Conservation (phyloP, 2,888 invertebrate species). For the Drosophila subquinaria region DNA sequence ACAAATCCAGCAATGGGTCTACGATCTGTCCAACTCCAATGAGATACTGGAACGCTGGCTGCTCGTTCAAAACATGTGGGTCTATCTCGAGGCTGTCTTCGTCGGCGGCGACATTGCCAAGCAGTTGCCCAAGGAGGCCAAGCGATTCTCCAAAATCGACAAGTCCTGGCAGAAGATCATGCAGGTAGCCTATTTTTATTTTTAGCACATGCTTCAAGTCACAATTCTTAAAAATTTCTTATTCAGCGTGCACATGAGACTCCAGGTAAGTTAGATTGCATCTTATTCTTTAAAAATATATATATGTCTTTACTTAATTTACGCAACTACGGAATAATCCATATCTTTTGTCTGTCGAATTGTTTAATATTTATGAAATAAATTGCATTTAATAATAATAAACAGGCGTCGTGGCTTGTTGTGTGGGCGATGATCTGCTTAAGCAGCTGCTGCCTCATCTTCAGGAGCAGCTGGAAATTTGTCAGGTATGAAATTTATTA, state of each 20-base stretch:
- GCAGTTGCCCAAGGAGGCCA: constrained; percentile 97
- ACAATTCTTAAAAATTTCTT: constrained; percentile 82
- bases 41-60: constrained; percentile 98
- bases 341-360: not conserved
- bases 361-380: not conserved
- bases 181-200: constrained; percentile 86
- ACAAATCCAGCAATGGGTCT: constrained; percentile 98
- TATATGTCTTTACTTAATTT: not conserved
- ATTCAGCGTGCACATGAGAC: constrained; percentile 98
- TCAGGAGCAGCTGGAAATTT: constrained; percentile 97
- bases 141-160: constrained; percentile 97
- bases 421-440: constrained; percentile 97
- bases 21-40: constrained; percentile 97
- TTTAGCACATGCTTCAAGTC: not conserved
- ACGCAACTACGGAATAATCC: not conserved
- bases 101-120: constrained; percentile 99
- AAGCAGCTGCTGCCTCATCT: constrained; percentile 96
- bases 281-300: no score
- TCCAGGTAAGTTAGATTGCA: constrained; percentile 87
- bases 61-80: constrained; percentile 99
- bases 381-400: constrained; percentile 1
- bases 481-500: constrained; percentile 87
- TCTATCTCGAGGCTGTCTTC: constrained; percentile 98
- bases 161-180: constrained; percentile 99
- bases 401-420: constrained; percentile 93